Evolutionary conservation across 2,113 vertebrate genomes (phyloP).

Genomic region (Boulengeromyrus knoepffleri): DNA sequence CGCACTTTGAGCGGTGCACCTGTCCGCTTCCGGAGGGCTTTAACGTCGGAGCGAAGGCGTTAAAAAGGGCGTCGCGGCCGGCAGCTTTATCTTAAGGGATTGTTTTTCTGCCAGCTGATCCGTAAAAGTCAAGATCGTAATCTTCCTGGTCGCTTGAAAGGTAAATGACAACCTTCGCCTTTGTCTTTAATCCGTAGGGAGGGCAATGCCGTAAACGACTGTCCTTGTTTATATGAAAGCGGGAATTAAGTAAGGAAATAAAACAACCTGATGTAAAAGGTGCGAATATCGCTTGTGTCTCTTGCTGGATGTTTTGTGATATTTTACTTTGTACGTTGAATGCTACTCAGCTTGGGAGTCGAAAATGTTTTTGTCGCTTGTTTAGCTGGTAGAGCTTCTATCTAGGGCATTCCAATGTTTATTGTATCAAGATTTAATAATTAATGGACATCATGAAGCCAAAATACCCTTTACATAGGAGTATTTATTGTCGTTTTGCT

Average conservation of each 20-base stretch:
- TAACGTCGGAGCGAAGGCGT: background rate
- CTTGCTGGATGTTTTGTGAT: background rate
- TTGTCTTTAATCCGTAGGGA: background rate
- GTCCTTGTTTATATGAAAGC: background rate
- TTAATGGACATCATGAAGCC: background rate
- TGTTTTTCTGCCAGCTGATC: background rate
- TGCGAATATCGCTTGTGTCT: background rate
- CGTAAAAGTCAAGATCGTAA: background rate
- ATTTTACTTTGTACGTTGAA: background rate
- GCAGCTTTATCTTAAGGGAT: background rate
- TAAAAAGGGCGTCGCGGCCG: background rate
- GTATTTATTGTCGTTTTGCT: conserved; percentile 4
- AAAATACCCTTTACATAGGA: conserved; percentile 9
- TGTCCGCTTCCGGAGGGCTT: background rate
- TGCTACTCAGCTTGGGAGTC: background rate
- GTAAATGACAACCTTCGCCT: background rate
- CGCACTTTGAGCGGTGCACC: background rate
- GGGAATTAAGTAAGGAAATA: background rate
- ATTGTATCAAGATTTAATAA: conserved; percentile 23
- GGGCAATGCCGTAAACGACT: background rate
- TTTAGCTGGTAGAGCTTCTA: conserved; percentile 5
- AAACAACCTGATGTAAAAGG: background rate
- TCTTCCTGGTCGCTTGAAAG: background rate
- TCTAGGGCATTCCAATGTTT: conserved; percentile 24
- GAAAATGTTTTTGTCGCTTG: background rate